Base-by-base conservation (phyloP, 1,140 invertebrate genomes). In the Drosophila subpulchrella region DNA sequence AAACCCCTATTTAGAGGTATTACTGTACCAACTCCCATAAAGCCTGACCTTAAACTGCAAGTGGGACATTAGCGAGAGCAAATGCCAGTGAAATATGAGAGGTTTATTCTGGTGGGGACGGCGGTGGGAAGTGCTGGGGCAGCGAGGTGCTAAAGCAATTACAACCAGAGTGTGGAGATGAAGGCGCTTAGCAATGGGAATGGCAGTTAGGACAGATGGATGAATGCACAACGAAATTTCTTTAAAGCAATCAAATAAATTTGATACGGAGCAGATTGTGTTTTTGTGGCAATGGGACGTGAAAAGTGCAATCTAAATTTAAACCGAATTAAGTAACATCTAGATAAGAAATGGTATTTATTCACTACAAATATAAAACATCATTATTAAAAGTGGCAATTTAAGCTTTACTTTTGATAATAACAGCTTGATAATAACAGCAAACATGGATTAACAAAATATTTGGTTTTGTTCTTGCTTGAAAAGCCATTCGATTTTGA, bases 81-180 rank as follows among this genome's bases (percentile, higher is more conserved):
- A 78, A 82, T 63, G 71, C 75, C 72, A 77, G 62, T 82, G 79
- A 82, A 82, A 82, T 82, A 82, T 82, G 80, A 82, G 80, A 78
- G 71, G 67, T 70, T 71, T 44, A 24, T 73, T 60, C 62, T 70
- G 67, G 44, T 15, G 42, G 51, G 13, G 11, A 58, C n/a, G n/a
- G 30, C 24, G 20, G 17, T 15, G 41, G 17, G 8, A 36, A 47
- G 34, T 42, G 13, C 27, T 34, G 36, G 48, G 71, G 24, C n/a
- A 36, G 62, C 51, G 60, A 75, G 72, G 72, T 75, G 73, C 73
- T 67, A 75, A 75, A 75, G 73, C 72, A 75, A 75, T 75, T 75
- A 75, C 60, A 75, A 47, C 15, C 46, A 65, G 44, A 47, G 61
- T 51, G 53, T 53, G 68, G 54, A 44, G 66, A 39, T 72, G 39